phyloP scores from a whole-genome alignment of 2,888 invertebrate genomes.

The Drymonia ruficornis region DNA sequence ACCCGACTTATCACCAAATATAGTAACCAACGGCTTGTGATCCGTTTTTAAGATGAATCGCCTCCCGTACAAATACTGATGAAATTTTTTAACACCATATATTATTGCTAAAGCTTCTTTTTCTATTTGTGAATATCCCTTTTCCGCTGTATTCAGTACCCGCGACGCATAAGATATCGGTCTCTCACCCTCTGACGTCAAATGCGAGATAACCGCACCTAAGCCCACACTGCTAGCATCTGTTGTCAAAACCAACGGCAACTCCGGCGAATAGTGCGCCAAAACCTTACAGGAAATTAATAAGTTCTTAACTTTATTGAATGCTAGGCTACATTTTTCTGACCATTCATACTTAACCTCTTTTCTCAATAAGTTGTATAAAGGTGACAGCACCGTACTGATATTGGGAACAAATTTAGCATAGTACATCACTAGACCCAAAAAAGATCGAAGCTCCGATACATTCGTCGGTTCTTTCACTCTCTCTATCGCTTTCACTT shows the following conservation, averaged over 20 bases:
- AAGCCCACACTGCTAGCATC: slow-evolving; percentile 6
- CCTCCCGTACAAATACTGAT: slow-evolving; percentile 4
- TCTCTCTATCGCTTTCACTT: slow-evolving; percentile 10
- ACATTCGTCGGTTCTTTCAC: slow-evolving; percentile 6
- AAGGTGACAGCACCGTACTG: slow-evolving; percentile 2
- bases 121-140: background rate
- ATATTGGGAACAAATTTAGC: slow-evolving; percentile 12
- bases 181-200: background rate
- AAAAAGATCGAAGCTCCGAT: slow-evolving; percentile 8
- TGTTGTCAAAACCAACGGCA: slow-evolving; percentile 5
- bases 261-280: background rate
- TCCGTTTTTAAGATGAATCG: background rate
- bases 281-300: background rate
- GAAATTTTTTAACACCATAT: slow-evolving; percentile 1
- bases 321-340: background rate
- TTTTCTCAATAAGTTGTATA: slow-evolving; percentile 1
- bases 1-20: slow-evolving; percentile 7
- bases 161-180: slow-evolving; percentile 1
- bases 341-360: slow-evolving; percentile 6
- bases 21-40: slow-evolving; percentile 3
- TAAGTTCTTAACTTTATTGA: background rate
- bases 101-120: background rate
- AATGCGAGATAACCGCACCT: slow-evolving; percentile 3
- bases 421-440: slow-evolving; percentile 14
- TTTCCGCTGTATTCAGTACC: background rate